These are phyloP conservation scores for Diplodus puntazzo DNA, from an alignment of 2,797 vertebrate species.

Conservation along the genomic window DNA sequence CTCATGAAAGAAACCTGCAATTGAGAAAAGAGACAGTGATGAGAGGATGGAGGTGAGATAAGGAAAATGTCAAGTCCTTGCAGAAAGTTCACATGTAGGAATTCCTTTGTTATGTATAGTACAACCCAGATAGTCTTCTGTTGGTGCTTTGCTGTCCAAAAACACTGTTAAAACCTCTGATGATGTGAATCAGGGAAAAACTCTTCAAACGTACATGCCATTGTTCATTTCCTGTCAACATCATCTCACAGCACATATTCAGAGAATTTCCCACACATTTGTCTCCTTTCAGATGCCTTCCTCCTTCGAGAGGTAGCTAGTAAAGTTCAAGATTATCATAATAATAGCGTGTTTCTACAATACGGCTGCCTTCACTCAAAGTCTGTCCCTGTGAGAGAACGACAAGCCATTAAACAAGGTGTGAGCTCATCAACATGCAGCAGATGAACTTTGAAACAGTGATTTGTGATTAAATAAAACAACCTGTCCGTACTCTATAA, in stretches of 20 bases:
- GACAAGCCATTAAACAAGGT: constrained; percentile 40
- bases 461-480: constrained; percentile 48
- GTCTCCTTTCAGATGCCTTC: background rate
- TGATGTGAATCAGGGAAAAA: background rate
- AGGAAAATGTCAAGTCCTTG: constrained; percentile 9
- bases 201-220: background rate
- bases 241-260: background rate
- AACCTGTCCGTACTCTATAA: constrained; percentile 7
- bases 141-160: background rate
- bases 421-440: constrained; percentile 54
- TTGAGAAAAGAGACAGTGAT: background rate
- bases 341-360: constrained; percentile 57
- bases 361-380: background rate
- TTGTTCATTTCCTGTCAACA: background rate
- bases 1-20: constrained; percentile 31
- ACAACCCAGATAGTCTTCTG: background rate
- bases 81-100: background rate
- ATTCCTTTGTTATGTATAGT: background rate
- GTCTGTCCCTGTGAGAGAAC: constrained; percentile 21
- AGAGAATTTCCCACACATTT: background rate
- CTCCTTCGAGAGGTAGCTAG: background rate
- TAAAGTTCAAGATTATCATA: constrained; percentile 74
- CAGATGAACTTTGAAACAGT: constrained; percentile 62
- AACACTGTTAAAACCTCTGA: background rate
- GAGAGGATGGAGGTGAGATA: constrained; percentile 17